Base-by-base conservation (phyloP, 2,113 vertebrate genomes). In the Dolichotis patagonum region DNA sequence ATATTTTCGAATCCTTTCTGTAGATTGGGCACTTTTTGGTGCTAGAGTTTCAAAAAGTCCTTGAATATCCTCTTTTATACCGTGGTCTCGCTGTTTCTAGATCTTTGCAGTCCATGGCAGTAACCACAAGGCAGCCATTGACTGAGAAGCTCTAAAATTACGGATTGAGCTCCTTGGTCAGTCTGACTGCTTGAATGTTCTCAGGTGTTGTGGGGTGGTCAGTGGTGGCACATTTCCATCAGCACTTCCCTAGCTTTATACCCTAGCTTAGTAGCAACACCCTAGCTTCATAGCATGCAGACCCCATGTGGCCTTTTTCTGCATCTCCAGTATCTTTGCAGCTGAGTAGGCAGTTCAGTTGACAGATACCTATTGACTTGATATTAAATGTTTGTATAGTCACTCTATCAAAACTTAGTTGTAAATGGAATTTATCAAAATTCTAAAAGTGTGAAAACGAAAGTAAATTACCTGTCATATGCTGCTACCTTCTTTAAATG, bases 371-470 rank as follows among this genome's bases (percentile, higher is more conserved):
- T 28, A 38, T 22, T 85, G 54, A 75, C 43, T 65, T 81, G 43
- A 22, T 94, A 9, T 0, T 17, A 78, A 52, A 35, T 67, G 32
- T 49, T 41, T 78, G 35, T 12, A 26, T 81, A 16, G 35, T 90
- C 13, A 49, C 60, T 52, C 28, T 73, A 17, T 20, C 46, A 90
- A 60, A 35, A 87, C 56, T 83, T 69, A 73, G 5, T 81, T 67
- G 10, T 86, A 54, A 93, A 60, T 96, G n/a, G 56, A 60, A 49
- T 75, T 84, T 91, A 32, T 95, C 86, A 87, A 89, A 91, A 91
- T 85, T 87, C 58, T 90, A 3, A 5, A 54, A 91, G 56, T 75
- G 19, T 89, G 71, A 95, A 95, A 75, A 56, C 78, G 83, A 58
- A 89, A 22, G 49, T 83, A 52, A 89, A 90, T 88, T 80, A 69